phyloP scores from a whole-genome alignment of 2,888 invertebrate genomes.

The Oithona nana region DNA sequence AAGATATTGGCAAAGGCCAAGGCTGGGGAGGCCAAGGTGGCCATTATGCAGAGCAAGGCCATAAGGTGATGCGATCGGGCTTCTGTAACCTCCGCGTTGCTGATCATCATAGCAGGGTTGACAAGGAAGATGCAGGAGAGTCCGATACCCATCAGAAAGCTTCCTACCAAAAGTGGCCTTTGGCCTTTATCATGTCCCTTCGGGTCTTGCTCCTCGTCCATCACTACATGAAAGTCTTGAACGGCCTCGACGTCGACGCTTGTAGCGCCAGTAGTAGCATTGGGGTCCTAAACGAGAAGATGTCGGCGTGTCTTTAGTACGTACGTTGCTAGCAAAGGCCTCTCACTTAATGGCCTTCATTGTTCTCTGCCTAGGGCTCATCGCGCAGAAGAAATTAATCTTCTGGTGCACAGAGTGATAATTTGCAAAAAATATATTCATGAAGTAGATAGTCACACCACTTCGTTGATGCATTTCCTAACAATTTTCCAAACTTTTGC shows the following conservation, averaged over 20 bases:
- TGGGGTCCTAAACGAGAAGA: background rate
- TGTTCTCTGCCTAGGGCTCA: no score
- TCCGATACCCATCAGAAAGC: background rate
- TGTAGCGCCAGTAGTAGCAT: background rate
- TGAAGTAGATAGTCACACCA: no score
- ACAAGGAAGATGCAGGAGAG: background rate
- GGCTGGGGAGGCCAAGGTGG: background rate
- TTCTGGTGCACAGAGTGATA: no score
- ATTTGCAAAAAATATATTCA: no score
- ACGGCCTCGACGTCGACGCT: background rate
- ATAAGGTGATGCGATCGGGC: background rate
- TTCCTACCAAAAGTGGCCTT: background rate
- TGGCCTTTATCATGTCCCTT: background rate
- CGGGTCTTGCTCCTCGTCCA: background rate
- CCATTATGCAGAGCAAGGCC: background rate
- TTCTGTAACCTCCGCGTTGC: background rate
- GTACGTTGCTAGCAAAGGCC: no score
- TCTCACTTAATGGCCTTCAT: no score
- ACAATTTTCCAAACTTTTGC: no score
- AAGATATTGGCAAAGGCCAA: background rate
- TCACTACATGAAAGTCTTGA: background rate
- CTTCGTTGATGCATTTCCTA: no score
- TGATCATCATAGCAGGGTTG: background rate
- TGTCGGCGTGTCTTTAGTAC: background rate
- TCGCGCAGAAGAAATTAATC: no score